Evolutionary conservation across 2,797 vertebrate genomes (phyloP).

Genomic region (Cyclura pinguis): DNA sequence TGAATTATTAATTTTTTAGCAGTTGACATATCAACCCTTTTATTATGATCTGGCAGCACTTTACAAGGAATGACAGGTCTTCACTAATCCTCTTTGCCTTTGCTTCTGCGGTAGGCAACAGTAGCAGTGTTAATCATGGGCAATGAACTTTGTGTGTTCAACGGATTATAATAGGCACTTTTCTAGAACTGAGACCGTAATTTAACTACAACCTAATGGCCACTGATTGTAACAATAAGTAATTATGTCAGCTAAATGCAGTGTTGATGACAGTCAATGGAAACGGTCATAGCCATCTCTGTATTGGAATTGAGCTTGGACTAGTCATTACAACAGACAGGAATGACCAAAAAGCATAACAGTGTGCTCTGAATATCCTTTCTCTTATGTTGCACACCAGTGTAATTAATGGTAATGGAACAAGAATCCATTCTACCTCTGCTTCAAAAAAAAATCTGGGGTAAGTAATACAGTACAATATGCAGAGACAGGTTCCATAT

Average conservation of each 20-base stretch:
- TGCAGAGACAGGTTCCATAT: too few species aligned
- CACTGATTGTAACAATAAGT: constrained; percentile 79
- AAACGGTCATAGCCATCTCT: constrained; percentile 68
- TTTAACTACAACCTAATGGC: constrained; percentile 78
- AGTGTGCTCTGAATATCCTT: constrained; percentile 28
- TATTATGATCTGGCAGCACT: constrained; percentile 72
- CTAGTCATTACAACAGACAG: constrained; percentile 65
- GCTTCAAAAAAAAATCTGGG: too few species aligned
- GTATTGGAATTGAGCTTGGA: constrained; percentile 73
- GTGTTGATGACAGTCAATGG: constrained; percentile 76
- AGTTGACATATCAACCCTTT: constrained; percentile 69
- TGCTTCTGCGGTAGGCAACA: constrained; percentile 61
- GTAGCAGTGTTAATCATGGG: constrained; percentile 76
- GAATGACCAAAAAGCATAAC: constrained; percentile 57
- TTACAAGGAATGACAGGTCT: constrained; percentile 75
- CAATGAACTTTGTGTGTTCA: constrained; percentile 80
- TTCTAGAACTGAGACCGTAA: constrained; percentile 79
- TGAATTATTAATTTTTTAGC: constrained; percentile 71
- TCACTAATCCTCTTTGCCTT: constrained; percentile 77
- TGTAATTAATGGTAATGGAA: neutral
- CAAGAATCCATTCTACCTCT: neutral
- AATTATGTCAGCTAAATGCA: constrained; percentile 80
- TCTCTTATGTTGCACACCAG: neutral
- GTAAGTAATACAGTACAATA: too few species aligned
- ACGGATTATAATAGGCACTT: constrained; percentile 78